phyloP scores from a whole-genome alignment of 2,797 vertebrate species.

The Momotus momota region DNA sequence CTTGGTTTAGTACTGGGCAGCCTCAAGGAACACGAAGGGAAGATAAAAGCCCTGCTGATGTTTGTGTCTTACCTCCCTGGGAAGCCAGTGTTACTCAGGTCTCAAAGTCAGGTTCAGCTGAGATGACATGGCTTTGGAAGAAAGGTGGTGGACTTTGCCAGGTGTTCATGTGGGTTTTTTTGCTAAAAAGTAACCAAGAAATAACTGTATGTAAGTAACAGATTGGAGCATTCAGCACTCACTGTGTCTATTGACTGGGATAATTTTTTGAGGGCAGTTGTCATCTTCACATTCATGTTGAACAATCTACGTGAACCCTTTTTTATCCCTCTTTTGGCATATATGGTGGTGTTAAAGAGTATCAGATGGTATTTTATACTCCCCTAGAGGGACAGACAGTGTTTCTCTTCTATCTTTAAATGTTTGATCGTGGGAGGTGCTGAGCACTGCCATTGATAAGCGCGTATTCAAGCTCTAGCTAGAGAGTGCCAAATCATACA shows the following conservation, averaged over 20 bases:
- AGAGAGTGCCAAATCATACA: not conserved
- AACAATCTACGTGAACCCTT: not conserved
- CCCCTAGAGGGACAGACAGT: not conserved
- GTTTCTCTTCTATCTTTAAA: conserved; percentile 11
- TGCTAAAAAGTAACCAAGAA: not conserved
- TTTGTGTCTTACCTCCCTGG: not conserved
- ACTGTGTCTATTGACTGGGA: not conserved
- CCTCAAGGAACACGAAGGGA: not conserved
- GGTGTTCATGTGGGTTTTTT: fast-evolving
- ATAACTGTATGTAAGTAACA: not conserved
- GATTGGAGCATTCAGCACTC: not conserved
- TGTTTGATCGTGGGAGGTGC: not conserved
- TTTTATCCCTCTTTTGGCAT: not conserved
- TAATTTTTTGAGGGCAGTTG: not conserved
- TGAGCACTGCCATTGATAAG: not conserved
- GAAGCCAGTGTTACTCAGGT: fast-evolving
- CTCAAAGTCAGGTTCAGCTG: not conserved
- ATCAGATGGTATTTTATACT: not conserved
- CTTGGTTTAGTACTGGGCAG: not conserved
- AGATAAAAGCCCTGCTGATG: not conserved
- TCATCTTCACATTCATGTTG: not conserved
- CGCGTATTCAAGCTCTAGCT: not conserved
- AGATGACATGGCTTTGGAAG: not conserved
- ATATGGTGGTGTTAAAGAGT: not conserved
- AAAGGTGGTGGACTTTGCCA: not conserved